A percentile compares a stretch with the other conserved stretches of the same genome.
Evolutionary conservation across 2,113 vertebrate species (phyloP).

Genomic region (Cynoglossus semilaevis): DNA sequence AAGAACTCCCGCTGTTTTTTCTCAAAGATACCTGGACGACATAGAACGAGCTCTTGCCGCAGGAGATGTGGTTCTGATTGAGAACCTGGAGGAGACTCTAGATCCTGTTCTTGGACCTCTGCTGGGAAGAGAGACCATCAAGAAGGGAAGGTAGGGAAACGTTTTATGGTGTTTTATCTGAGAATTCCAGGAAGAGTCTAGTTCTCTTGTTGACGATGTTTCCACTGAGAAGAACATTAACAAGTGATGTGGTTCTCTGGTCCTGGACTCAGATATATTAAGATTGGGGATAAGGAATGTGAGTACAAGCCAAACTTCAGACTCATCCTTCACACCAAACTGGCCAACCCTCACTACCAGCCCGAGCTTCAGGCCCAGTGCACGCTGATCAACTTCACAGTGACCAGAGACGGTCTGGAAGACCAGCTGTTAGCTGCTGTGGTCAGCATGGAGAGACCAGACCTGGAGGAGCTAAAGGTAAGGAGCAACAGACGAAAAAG

Average conservation of each 20-base stretch:
- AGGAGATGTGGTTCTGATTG: conserved; percentile 88
- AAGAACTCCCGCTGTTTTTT: not conserved
- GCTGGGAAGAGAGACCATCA: conserved; percentile 90
- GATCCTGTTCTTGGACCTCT: conserved; percentile 92
- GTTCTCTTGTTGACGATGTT: too few species aligned
- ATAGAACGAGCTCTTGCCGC: conserved; percentile 84
- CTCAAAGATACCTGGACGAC: conserved; percentile 83
- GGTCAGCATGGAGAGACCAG: conserved; percentile 89
- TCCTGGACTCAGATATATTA: conserved; percentile 80
- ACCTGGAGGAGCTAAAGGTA: conserved; percentile 94
- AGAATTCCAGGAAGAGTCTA: too few species aligned
- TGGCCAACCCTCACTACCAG: conserved; percentile 93
- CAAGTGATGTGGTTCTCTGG: too few species aligned
- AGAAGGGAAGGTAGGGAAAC: conserved; percentile 86
- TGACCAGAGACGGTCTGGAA: conserved; percentile 88
- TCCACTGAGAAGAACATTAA: too few species aligned
- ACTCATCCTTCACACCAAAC: conserved; percentile 93
- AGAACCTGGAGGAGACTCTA: conserved; percentile 88
- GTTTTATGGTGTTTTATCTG: too few species aligned
- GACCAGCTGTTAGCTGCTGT: conserved; percentile 91
- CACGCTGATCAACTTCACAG: conserved; percentile 93
- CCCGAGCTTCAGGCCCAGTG: conserved; percentile 96
- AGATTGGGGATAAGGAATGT: conserved; percentile 93
- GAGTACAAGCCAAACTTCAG: conserved; percentile 87
- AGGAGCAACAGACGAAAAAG: conserved; percentile 2